Percentiles rank a stretch among this genome's conserved stretches.
These are phyloP conservation scores for Lysandra bellargus DNA, from an alignment of 2,888 invertebrate species.

Conservation along the genomic window DNA sequence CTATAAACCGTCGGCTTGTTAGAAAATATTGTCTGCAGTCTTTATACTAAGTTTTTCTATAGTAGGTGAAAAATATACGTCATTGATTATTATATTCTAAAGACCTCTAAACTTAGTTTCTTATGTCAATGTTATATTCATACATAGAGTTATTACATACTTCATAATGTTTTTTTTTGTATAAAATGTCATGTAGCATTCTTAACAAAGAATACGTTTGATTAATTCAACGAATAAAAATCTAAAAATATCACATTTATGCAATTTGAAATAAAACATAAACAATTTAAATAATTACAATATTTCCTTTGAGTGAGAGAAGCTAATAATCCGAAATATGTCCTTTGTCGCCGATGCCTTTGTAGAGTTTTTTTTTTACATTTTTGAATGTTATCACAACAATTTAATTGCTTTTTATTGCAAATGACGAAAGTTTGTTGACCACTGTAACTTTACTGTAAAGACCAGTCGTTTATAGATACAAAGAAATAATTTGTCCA, in stretches of 20 bases:
- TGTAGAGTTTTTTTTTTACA: slow-evolving; percentile 13
- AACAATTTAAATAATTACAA: neutral
- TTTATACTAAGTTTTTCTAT: no score
- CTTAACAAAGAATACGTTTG: neutral
- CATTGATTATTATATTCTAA: no score
- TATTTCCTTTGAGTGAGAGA: neutral
- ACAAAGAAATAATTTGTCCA: no score
- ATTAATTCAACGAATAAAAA: neutral
- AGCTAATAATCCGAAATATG: slow-evolving; percentile 1
- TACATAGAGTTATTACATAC: no score
- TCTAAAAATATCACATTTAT: neutral
- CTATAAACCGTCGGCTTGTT: no score
- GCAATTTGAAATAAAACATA: neutral
- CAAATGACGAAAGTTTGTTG: neutral
- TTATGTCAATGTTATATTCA: no score
- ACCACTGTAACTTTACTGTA: neutral
- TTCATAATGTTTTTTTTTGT: no score
- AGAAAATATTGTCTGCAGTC: no score
- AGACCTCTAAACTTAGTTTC: no score
- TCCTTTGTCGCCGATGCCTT: neutral
- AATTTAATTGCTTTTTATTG: neutral
- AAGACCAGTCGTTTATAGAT: no score
- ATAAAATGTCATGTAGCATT: neutral
- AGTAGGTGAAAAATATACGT: no score
- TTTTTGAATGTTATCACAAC: neutral